Evolutionary conservation across 2,113 vertebrate genomes (phyloP).

Genomic region (Fregetta grallaria): DNA sequence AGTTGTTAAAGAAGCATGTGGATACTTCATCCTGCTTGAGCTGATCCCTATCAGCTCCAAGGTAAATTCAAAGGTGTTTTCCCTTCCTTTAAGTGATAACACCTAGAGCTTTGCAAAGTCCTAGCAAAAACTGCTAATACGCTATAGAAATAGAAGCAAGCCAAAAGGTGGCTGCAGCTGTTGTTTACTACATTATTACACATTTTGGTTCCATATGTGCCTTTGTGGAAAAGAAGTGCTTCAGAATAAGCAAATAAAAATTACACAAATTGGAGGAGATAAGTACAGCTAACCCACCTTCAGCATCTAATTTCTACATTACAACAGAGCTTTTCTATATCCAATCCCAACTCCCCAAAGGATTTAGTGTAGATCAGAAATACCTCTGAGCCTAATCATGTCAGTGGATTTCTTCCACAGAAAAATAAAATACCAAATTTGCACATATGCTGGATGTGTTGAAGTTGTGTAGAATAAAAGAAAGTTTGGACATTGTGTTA

Average conservation of each 20-base stretch:
- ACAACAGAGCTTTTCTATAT: not conserved
- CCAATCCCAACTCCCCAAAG: not conserved
- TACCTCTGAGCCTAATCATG: not conserved
- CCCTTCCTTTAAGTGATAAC: not conserved
- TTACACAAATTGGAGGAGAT: not conserved
- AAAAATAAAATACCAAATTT: not conserved
- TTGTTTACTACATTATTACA: conserved; percentile 11
- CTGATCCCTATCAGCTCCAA: not conserved
- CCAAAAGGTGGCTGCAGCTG: conserved; percentile 47
- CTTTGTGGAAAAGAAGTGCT: conserved; percentile 15
- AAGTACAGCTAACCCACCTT: conserved; percentile 17
- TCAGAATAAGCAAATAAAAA: conserved; percentile 8
- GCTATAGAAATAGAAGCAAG: conserved; percentile 4
- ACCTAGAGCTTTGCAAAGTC: not conserved
- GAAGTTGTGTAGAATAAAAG: not conserved
- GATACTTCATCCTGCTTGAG: not conserved
- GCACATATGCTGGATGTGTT: not conserved
- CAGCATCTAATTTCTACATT: not conserved
- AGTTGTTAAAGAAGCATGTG: not conserved
- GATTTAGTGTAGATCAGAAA: conserved; percentile 8
- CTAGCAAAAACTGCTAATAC: not conserved
- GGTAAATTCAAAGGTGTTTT: not conserved
- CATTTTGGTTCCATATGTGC: not conserved
- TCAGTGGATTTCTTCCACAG: not conserved
- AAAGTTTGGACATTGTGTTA: not conserved